Conservation (phyloP, 2,888 invertebrate genomes). For the Koerneria pararmatus region DNA sequence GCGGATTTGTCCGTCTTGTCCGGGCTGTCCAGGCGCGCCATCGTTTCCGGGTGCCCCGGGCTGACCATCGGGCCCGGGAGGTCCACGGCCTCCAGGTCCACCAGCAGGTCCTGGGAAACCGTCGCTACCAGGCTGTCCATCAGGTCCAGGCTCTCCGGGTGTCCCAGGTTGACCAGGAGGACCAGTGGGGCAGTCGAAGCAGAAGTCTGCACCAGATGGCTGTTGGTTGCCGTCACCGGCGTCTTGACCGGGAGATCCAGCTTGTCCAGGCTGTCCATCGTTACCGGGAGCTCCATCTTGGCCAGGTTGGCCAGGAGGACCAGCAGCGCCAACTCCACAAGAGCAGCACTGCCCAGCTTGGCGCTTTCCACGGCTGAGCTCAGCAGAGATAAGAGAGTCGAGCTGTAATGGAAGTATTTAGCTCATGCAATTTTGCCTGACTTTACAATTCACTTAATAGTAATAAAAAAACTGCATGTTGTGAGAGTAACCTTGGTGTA, state of each 20-base stretch:
- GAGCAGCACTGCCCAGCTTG: constrained; percentile 36
- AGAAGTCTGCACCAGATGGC: constrained; percentile 32
- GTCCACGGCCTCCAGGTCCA: constrained; percentile 34
- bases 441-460: too few species aligned
- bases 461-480: neutral
- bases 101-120: constrained; percentile 34
- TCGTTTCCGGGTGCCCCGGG: constrained; percentile 38
- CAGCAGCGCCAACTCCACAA: constrained; percentile 37
- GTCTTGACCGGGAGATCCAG: constrained; percentile 32
- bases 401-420: neutral
- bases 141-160: constrained; percentile 37
- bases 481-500: constrained; percentile 32
- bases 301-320: constrained; percentile 34
- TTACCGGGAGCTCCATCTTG: constrained; percentile 30
- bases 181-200: constrained; percentile 48
- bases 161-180: constrained; percentile 44
- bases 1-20: constrained; percentile 31
- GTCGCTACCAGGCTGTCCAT: constrained; percentile 35
- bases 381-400: constrained; percentile 20
- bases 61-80: constrained; percentile 39
- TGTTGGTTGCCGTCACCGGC: constrained; percentile 30
- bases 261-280: constrained; percentile 39
- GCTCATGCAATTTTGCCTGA: neutral
- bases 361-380: constrained; percentile 23
- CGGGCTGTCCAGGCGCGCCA: constrained; percentile 36